Conservation (phyloP, 2,797 vertebrate species). For the Sternarchorhynchus goeldii region DNA sequence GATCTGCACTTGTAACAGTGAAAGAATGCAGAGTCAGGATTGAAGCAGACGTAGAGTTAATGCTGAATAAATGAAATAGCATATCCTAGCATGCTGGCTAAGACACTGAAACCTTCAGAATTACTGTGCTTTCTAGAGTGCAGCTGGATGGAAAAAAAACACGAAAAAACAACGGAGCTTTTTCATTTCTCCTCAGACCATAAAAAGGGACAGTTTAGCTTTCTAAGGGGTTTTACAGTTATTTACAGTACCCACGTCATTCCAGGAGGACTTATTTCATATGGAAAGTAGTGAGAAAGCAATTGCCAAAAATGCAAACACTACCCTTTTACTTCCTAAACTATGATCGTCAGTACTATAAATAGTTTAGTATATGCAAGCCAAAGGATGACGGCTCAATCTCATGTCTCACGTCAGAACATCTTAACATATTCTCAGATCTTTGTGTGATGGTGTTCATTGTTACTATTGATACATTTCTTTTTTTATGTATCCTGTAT, state of each 20-base stretch:
- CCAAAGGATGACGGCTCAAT: constrained; percentile 63
- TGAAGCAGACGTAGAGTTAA: background rate
- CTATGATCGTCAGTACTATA: constrained; percentile 65
- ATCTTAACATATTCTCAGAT: constrained; percentile 47
- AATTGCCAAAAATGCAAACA: constrained; percentile 10
- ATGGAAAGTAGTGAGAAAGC: background rate
- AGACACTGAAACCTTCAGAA: background rate
- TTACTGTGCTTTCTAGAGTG: background rate
- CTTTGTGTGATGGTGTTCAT: constrained; percentile 26
- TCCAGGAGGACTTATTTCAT: background rate
- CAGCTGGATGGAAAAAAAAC: background rate
- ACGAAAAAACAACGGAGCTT: background rate
- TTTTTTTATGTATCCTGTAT: background rate
- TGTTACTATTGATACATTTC: background rate
- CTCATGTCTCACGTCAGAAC: constrained; percentile 56
- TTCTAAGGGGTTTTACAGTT: background rate
- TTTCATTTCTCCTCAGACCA: background rate
- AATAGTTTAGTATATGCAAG: constrained; percentile 72
- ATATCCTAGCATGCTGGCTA: background rate
- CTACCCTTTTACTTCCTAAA: constrained; percentile 61
- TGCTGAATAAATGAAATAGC: background rate
- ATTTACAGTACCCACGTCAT: background rate
- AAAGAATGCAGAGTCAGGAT: background rate
- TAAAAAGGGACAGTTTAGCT: background rate
- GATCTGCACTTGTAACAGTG: too few species aligned